Evolutionary conservation across 2,113 vertebrate species (phyloP).

Genomic region (Halcyon senegalensis): DNA sequence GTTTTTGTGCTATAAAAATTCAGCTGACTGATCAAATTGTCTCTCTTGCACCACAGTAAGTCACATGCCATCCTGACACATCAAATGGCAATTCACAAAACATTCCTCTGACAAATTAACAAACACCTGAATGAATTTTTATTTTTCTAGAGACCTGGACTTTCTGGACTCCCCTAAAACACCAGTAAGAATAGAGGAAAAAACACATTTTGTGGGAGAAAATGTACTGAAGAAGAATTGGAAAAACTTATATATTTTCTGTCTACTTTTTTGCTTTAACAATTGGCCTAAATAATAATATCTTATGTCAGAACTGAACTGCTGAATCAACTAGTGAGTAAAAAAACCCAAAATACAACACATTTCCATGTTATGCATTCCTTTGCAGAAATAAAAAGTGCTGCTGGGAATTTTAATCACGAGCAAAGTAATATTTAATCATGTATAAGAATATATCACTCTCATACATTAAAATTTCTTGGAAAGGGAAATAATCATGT

Average conservation of each 20-base stretch:
- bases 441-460: neutral
- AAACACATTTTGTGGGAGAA: neutral
- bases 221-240: neutral
- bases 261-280: neutral
- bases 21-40: conserved; percentile 64
- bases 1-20: conserved; percentile 63
- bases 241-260: neutral
- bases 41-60: neutral
- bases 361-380: neutral
- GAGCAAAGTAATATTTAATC: conserved; percentile 17
- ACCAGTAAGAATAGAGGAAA: neutral
- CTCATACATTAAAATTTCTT: neutral
- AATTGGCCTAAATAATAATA: neutral
- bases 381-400: neutral
- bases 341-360: neutral
- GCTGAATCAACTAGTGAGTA: neutral
- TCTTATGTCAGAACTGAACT: neutral
- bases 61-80: conserved; percentile 16
- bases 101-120: conserved; percentile 6
- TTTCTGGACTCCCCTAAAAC: neutral
- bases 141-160: neutral
- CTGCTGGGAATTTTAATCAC: neutral
- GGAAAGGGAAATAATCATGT: neutral
- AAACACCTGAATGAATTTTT: neutral
- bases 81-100: conserved; percentile 33